A percentile compares a stretch with the other conserved stretches of the same genome.
These are phyloP conservation scores for Procavia capensis DNA, from an alignment of 2,113 vertebrate genomes.

Conservation along the genomic window DNA sequence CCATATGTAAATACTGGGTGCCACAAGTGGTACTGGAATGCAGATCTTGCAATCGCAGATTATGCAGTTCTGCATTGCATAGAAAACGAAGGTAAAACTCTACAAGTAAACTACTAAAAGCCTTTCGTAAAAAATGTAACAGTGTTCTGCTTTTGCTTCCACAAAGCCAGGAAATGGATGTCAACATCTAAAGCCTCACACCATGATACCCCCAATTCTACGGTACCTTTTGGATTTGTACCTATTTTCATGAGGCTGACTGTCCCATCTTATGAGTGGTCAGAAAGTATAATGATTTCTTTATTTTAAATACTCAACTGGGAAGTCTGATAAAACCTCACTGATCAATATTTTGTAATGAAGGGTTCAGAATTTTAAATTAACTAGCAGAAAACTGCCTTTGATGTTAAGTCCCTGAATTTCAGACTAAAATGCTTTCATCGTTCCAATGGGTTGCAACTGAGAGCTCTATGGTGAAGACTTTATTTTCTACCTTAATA, in stretches of 20 bases:
- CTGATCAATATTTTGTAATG: background rate
- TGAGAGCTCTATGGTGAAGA: conserved; percentile 12
- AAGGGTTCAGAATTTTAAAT: conserved; percentile 53
- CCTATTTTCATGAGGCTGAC: conserved; percentile 22
- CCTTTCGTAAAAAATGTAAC: conserved; percentile 7
- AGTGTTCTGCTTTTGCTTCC: conserved; percentile 62
- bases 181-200: background rate
- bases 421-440: conserved; percentile 20
- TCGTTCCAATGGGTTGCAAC: background rate
- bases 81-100: conserved; percentile 80
- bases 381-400: conserved; percentile 69
- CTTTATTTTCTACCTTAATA: conserved; percentile 59
- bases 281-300: background rate
- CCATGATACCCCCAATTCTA: background rate
- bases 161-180: conserved; percentile 14
- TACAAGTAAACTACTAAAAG: no score
- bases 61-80: conserved; percentile 84
- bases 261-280: conserved; percentile 27
- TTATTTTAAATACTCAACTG: background rate
- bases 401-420: conserved; percentile 22
- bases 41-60: background rate
- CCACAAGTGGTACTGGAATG: conserved; percentile 55
- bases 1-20: conserved; percentile 24
- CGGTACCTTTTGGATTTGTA: conserved; percentile 5
- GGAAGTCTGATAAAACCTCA: conserved; percentile 26